Conservation (phyloP, 1,140 invertebrate species). For the Probaryconus sp. region DNA sequence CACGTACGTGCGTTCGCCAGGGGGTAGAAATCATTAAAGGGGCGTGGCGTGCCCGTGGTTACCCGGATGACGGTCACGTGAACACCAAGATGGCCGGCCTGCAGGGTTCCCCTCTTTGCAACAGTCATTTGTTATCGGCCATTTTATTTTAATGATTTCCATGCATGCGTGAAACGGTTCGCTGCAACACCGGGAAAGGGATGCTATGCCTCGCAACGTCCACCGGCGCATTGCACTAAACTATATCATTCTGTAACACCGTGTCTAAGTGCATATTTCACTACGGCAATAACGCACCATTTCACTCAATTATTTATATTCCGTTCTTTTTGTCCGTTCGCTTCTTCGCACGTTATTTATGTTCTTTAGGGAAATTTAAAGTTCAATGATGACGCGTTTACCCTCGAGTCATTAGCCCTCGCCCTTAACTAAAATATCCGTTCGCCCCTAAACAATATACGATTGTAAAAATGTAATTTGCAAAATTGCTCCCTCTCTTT, state of each 20-base stretch:
- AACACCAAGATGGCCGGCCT: slow-evolving; percentile 77
- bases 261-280: slow-evolving; percentile 63
- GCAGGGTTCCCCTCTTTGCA: slow-evolving; percentile 73
- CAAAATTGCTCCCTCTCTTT: too few relatives aligned
- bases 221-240: slow-evolving; percentile 60
- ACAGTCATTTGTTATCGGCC: slow-evolving; percentile 79
- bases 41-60: slow-evolving; percentile 78
- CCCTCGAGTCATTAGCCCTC: slow-evolving; percentile 17
- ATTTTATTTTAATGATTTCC: slow-evolving; percentile 80
- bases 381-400: slow-evolving; percentile 54
- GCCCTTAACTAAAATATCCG: too few relatives aligned
- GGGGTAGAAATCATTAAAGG: slow-evolving; percentile 80
- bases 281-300: slow-evolving; percentile 55
- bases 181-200: slow-evolving; percentile 72
- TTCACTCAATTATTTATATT: slow-evolving; percentile 57
- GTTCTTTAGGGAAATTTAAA: slow-evolving; percentile 23
- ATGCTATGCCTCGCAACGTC: slow-evolving; percentile 64
- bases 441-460: too few relatives aligned
- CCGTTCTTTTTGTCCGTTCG: slow-evolving; percentile 43
- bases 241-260: slow-evolving; percentile 57
- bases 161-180: slow-evolving; percentile 78
- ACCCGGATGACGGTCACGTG: slow-evolving; percentile 79
- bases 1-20: slow-evolving; percentile 70
- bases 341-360: slow-evolving; percentile 52
- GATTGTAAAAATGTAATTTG: too few relatives aligned